Evolutionary conservation across 2,113 vertebrate species (phyloP), one percentile per base, ranked within the genome.

Genomic region (Heliornis fulica): DNA sequence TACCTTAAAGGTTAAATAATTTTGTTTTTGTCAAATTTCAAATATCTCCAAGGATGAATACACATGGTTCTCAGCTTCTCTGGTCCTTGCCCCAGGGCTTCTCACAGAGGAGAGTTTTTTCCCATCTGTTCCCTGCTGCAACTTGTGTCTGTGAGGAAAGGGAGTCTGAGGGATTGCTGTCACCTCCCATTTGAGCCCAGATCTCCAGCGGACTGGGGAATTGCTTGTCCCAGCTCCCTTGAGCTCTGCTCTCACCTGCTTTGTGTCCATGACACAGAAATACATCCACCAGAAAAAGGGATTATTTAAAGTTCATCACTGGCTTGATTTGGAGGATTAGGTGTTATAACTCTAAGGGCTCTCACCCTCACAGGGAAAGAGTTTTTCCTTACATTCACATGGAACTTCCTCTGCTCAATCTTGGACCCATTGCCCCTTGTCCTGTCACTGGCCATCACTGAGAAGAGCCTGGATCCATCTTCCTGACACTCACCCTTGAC

Each of bases 101-200:
- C 8, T 3, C 12, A 31, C 0, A 0, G 18, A 63, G 41, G 8
- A 48, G 51, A 86, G 41, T 3, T 76, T 64, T 72, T 72, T 72
- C 15, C 32, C 32, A 22, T 31, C 34, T 63, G 28, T 48, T 17
- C 34, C 46, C 46, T 36, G 14, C 41, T 68, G 21, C 29, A 59
- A 28, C 57, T 83, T 18, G 4, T 51, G 36, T 64, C 48, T 1
- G 2, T 60, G 54, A n/a, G n/a, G n/a, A n/a, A n/a, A n/a, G n/a
- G n/a, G 26, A 83, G 13, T 38, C 57, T 31, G 31, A 71, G 51
- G 31, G 31, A 63, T 57, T 0, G 0, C 8, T 48, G n/a, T 32
- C 20, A 19, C 14, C 31, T 86, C 56, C 70, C 2, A 2, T 2
- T 1, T 0, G 1, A 90, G 29, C 32, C 40, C 60, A 41, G 21